A percentile compares a stretch with the other conserved stretches of the same genome.
Evolutionary conservation across 2,888 invertebrate genomes (phyloP).

Genomic region (Nysson spinosus): DNA sequence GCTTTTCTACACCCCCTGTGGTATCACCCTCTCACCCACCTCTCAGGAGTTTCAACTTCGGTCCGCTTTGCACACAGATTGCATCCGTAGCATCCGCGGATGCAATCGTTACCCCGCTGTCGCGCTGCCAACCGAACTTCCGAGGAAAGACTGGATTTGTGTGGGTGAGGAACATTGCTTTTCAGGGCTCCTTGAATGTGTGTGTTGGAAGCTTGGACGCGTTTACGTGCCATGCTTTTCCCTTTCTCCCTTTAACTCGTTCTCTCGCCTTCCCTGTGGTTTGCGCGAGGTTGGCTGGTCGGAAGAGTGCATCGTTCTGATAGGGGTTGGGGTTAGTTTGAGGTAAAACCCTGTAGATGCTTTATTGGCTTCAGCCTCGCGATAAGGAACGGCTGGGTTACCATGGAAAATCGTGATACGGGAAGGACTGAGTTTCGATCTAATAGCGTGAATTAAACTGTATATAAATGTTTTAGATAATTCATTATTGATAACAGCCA

Average conservation of each 20-base stretch:
- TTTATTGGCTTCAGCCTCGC: constrained; percentile 50
- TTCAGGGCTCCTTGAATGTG: background rate
- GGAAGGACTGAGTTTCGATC: constrained; percentile 16
- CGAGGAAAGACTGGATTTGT: constrained; percentile 1
- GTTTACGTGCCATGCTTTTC: background rate
- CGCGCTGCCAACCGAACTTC: constrained; percentile 23
- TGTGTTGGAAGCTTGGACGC: background rate
- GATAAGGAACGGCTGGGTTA: constrained; percentile 47
- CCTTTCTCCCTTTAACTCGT: too few species aligned
- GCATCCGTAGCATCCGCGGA: constrained; percentile 67
- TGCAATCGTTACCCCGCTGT: constrained; percentile 68
- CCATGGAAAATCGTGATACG: constrained; percentile 33
- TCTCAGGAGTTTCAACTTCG: constrained; percentile 54
- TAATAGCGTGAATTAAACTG: too few species aligned
- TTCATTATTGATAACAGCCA: too few species aligned
- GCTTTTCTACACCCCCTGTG: constrained; percentile 20
- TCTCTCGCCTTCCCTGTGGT: constrained; percentile 9
- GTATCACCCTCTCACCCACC: too few species aligned
- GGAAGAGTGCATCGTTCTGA: constrained; percentile 45
- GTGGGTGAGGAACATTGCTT: background rate
- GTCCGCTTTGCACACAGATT: constrained; percentile 72
- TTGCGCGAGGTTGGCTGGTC: constrained; percentile 29
- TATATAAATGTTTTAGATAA: too few species aligned
- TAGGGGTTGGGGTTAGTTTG: constrained; percentile 36
- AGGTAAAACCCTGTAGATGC: constrained; percentile 48